A percentile compares a stretch with the other conserved stretches of the same genome.
phyloP scores from a whole-genome alignment of 2,888 invertebrate species.

The Metopia argyrocephala region DNA sequence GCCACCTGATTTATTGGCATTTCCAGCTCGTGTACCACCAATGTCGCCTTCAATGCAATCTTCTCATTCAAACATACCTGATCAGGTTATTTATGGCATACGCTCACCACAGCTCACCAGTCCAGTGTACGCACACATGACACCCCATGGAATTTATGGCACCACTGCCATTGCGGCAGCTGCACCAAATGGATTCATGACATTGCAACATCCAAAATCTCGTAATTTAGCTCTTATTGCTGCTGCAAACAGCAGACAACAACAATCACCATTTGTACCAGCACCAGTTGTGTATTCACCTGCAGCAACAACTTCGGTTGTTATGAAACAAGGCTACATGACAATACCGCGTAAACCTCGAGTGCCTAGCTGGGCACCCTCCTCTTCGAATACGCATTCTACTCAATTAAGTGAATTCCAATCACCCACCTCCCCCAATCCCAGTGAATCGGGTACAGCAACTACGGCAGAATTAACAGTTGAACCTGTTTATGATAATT shows the following conservation, averaged over 20 bases:
- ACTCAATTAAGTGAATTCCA: conserved; percentile 66
- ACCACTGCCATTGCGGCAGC: conserved; percentile 79
- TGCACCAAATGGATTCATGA: conserved; percentile 84
- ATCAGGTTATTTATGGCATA: conserved; percentile 76
- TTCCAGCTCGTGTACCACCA: conserved; percentile 86
- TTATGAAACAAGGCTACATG: conserved; percentile 87
- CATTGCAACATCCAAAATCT: conserved; percentile 86
- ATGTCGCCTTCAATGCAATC: conserved; percentile 87
- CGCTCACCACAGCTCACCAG: conserved; percentile 80
- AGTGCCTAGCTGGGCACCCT: conserved; percentile 89
- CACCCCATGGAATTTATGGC: conserved; percentile 81
- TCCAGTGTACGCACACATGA: conserved; percentile 80
- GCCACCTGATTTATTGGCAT: conserved; percentile 90
- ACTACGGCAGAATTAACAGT: conserved; percentile 81
- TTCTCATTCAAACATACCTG: conserved; percentile 85
- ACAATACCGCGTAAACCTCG: conserved; percentile 91
- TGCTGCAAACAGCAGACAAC: conserved; percentile 79
- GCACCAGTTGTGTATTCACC: conserved; percentile 84
- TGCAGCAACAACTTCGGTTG: conserved; percentile 70
- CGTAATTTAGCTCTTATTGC: conserved; percentile 77
- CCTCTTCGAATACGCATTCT: conserved; percentile 79
- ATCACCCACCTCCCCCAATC: conserved; percentile 76
- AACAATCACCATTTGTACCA: conserved; percentile 87
- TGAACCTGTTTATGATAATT: conserved; percentile 92
- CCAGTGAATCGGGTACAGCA: conserved; percentile 78